Evolutionary conservation across 2,888 invertebrate genomes (phyloP), one percentile per base, ranked within the genome.

Genomic region (Limnephilus auricula): DNA sequence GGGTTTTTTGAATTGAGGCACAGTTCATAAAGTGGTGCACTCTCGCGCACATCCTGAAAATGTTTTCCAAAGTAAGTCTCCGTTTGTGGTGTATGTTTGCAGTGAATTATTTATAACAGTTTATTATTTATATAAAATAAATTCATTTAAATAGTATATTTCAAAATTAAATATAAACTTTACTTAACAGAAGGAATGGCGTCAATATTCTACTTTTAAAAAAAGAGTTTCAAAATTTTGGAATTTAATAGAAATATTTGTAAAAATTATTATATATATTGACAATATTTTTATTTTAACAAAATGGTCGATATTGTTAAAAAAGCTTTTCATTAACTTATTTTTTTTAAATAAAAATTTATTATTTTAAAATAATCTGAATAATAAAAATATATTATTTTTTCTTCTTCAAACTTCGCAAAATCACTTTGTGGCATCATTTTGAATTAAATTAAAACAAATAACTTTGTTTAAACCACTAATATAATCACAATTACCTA

Each of bases 61-160:
- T 90, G 92, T 80, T 92, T 82, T 32, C 40, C 30, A 92, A 92
- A 92, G 92, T 92, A 92, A 92, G 91, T 91, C 34, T n/a, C 30
- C 32, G n/a, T 79, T 91, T 30, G 87, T 91, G 13, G 93, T 94
- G 15, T 89, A 40, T 25, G 18, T 65, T 65, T 65, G 50, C 6
- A 65, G 5, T 65, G 18, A 65, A 5, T 25, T 65, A 25, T 25
- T 25, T 65, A 25, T 9, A 25, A 65, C 9, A 65, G 6, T 65
- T 9, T 18, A n/a, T 2, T 65, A 65, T 25, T 5, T 25, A 25
- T 6, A 18, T 65, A 18, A 65, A 65, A 65, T 65, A 5, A 65
- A 4, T 65, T 65, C 5, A 25, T 45, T 3, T 15, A 45, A 45
- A 45, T 15, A 15, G 2, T 12, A 1, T 40, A 1, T 40, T n/a